Evolutionary conservation across 2,888 invertebrate species (phyloP), one percentile per base, ranked within the genome.

Genomic region (Acleris sparsana): DNA sequence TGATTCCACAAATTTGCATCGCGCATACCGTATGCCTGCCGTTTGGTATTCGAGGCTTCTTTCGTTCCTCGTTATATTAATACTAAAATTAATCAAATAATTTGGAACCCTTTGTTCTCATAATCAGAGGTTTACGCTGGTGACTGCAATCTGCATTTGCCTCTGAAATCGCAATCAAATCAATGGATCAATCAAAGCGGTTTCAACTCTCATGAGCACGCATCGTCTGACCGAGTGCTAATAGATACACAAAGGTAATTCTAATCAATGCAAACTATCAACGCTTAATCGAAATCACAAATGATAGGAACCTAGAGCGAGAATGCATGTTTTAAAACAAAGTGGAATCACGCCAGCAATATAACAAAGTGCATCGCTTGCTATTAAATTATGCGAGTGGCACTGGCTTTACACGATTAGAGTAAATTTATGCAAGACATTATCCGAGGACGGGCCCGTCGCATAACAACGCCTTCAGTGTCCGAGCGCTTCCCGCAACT

Each of bases 391-490:
- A 87, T 85, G 84, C 85, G 82, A 85, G 85, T 85, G 83, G 84
- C 85, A 83, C 84, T 87, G 84, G 85, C 82, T 87, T 87, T 84
- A 86, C 83, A 80, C 85, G 89, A 88, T 91, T 88, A 89, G 78
- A 85, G 84, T 83, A 84, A 92, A 91, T 91, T 89, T 89, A 92
- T 92, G 89, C 89, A 88, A 91, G 90, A 88, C 88, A 88, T 92
- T 90, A 91, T 88, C 86, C 85, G 82, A 87, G 87, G 87, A 87
- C 85, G 85, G 83, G 82, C 82, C 82, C 83, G 86, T 86, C 83
- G 89, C 88, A 89, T 89, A 90, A 91, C 88, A 88, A 85, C 90
- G 89, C 88, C 88, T 88, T 86, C 85, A 83, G 87, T 86, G 91
- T 89, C 91, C 89, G 79, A 88, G 80, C 80, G 78, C 77, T 78